Evolutionary conservation across 2,888 invertebrate genomes (phyloP), one percentile per base, ranked within the genome.

Genomic region (Oxyteleia sp.): DNA sequence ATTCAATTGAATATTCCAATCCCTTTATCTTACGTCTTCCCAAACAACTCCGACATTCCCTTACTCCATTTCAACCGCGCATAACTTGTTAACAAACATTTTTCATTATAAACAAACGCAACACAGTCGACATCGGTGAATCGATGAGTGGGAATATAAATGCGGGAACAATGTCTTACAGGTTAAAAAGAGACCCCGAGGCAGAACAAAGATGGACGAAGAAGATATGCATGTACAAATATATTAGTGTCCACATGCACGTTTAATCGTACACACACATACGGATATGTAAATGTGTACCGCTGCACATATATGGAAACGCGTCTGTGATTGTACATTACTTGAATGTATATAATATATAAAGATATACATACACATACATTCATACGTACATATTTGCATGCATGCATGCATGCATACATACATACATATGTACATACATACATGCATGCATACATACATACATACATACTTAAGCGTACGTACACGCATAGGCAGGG

Each of bases 101-200:
- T 71, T 69, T 64, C 64, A 64, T 69, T 78, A 78, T 69, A 59
- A 79, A 29, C 47, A 32, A 35, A 49, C 63, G 47, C 49, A 78
- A 78, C 55, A 23, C 26, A 16, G 41, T 64, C 64, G 49, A 47
- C 79, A 64, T 47, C 57, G 63, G 55, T 63, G n/a, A 80, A 72
- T 64, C 79, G 79, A 66, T 55, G 79, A 72, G 79, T 66, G 59
- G 71, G 72, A 80, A 80, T 79, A 71, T 79, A 91, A 91, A 91
- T 90, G 89, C 88, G 86, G 61, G 89, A 90, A 89, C 88, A 90
- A 89, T 90, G 89, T 88, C 84, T 84, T 84, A 51, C 79, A 64
- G 75, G 84, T 84, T 85, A 83, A 84, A 84, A 82, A 82, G 85
- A 85, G 84, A 83, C 61, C 23, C 51, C 45, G 59, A 59, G 63